phyloP scores from a whole-genome alignment of 2,113 vertebrate species.

The Myiozetetes cayanensis region DNA sequence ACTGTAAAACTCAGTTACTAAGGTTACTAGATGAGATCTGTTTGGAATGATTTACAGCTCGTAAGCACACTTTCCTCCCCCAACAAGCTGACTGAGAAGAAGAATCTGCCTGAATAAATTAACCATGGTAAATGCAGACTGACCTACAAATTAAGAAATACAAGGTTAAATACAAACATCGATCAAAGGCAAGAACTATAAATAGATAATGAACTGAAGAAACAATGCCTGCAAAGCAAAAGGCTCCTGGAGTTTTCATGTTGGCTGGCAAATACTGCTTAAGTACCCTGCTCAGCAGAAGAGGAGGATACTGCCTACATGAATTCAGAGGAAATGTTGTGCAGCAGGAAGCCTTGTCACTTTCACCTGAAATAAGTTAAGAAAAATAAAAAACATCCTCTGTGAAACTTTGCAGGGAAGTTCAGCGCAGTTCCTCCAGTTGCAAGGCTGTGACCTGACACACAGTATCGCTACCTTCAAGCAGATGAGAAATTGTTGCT shows the following conservation, averaged over 20 bases:
- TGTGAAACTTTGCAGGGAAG: not conserved
- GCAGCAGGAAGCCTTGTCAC: not conserved
- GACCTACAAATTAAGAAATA: constrained; percentile 68
- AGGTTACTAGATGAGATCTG: constrained; percentile 58
- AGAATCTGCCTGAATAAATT: constrained; percentile 62
- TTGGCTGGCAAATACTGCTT: not conserved
- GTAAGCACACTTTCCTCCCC: constrained; percentile 16
- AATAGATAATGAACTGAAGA: constrained; percentile 65
- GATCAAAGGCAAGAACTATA: constrained; percentile 56
- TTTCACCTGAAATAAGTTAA: not conserved
- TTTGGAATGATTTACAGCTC: constrained; percentile 51
- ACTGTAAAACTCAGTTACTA: constrained; percentile 54
- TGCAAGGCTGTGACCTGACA: not conserved
- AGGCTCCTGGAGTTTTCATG: not conserved
- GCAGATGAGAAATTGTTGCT: not conserved
- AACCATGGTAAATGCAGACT: constrained; percentile 47
- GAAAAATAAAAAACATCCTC: not conserved
- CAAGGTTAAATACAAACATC: constrained; percentile 67
- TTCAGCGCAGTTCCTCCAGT: not conserved
- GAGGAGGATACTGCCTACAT: not conserved
- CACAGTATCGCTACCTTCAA: not conserved
- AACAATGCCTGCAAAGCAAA: constrained; percentile 51
- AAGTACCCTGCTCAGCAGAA: not conserved
- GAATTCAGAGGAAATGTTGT: not conserved
- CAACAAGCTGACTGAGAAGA: constrained; percentile 11